Base-by-base conservation (phyloP, 2,888 invertebrate genomes). In the Rhingia campestris region DNA sequence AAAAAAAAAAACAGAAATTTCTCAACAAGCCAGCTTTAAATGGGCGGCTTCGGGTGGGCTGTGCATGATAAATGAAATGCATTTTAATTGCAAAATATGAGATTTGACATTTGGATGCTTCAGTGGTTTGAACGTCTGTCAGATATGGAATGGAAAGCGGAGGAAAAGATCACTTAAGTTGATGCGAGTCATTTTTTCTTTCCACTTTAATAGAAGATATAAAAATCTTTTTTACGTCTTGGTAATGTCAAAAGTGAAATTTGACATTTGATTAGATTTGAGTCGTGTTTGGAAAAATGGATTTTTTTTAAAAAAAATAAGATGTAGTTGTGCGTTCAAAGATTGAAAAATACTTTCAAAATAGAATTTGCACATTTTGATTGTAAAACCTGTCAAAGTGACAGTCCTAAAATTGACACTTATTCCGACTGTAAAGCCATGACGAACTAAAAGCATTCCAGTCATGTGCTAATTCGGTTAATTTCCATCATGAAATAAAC, bases 81-180 rank as follows among this genome's bases (percentile, higher is more conserved):
- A 70, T 53, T 81, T 81, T 76, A 81, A 81, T 81, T 81, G 81
- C 81, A 76, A 81, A 81, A 81, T 81, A 81, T 81, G 81, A 49
- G 22, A 81, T 81, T 81, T 81, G 81, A 75, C 75, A 81, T 81
- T 81, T 70, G 75, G 81, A 80, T 81, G 81, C 49, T 64, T 75
- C 74, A 56, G 56, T 64, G 75, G 45, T 56, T 80, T 66, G 53
- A 12, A 80, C 45, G 33, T 32, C 66, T 73, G 54, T 54, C 58
- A 72, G 37, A 56, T 14, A 43, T 51, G 37, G 54, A 79, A 73
- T 69, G 80, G 67, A 74, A 74, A 81, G 80, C 74, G 67, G 22
- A 22, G 22, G 56, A 22, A 67, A 73, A 67, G 58, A 67, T 80
- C 72, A 66, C 37, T 64, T 49, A 32, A 49, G 10, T 14, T 32